Evolutionary conservation across 2,797 vertebrate genomes (phyloP).

Genomic region (Pogoniulus pusillus): DNA sequence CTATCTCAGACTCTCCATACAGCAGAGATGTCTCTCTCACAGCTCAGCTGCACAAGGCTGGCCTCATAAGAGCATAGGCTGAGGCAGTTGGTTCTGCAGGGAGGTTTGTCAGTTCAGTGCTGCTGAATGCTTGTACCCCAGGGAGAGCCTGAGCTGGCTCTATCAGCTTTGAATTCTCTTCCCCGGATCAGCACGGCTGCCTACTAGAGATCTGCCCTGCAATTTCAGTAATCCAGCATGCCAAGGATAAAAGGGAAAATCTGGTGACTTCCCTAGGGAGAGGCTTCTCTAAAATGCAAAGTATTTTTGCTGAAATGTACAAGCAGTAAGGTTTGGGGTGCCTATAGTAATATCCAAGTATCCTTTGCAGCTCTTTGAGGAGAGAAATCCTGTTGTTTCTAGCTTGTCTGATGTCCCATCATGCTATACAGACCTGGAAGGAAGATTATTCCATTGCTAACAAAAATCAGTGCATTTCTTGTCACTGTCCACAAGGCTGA

Average conservation of each 20-base stretch:
- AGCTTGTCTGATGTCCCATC: not conserved
- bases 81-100: not conserved
- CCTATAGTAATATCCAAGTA: not conserved
- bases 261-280: not conserved
- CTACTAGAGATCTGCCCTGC: not conserved
- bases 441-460: not conserved
- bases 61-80: not conserved
- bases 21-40: not conserved
- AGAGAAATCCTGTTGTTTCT: slow-evolving; percentile 7
- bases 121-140: not conserved
- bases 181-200: not conserved
- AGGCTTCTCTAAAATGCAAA: not conserved
- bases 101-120: not conserved
- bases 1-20: not conserved
- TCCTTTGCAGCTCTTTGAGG: not conserved
- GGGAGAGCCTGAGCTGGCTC: not conserved
- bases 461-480: not conserved
- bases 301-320: not conserved
- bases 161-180: not conserved
- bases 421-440: not conserved
- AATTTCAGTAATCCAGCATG: not conserved
- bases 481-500: not conserved
- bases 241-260: not conserved
- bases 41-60: not conserved
- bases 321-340: not conserved